phyloP scores from a whole-genome alignment of 2,797 vertebrate genomes.

The Etheostoma perlongum region DNA sequence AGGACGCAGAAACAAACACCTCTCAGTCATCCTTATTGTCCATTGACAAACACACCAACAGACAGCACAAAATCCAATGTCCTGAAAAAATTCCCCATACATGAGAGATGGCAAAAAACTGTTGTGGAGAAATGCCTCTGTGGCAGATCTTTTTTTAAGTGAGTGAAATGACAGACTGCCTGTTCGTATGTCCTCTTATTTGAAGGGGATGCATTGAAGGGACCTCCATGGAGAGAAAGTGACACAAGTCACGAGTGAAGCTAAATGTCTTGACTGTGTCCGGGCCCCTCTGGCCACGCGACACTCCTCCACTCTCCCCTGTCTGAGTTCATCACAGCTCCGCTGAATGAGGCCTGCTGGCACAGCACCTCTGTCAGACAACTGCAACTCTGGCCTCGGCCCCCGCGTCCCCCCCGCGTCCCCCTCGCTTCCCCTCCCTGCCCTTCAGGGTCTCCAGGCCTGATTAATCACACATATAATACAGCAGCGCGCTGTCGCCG shows the following conservation, averaged over 20 bases:
- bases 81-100: slow-evolving; percentile 64
- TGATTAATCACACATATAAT: slow-evolving; percentile 85
- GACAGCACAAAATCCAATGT: slow-evolving; percentile 47
- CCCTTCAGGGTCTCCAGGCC: slow-evolving; percentile 61
- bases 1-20: slow-evolving; percentile 69
- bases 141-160: slow-evolving; percentile 80
- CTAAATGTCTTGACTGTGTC: slow-evolving; percentile 88
- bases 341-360: slow-evolving; percentile 85
- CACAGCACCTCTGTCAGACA: slow-evolving; percentile 86
- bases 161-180: slow-evolving; percentile 78
- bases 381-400: slow-evolving; percentile 76
- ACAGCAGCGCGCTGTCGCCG: slow-evolving; percentile 61
- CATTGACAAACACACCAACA: slow-evolving; percentile 61
- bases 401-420: slow-evolving; percentile 53
- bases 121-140: slow-evolving; percentile 75
- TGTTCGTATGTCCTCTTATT: slow-evolving; percentile 78
- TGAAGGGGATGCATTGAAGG: slow-evolving; percentile 81
- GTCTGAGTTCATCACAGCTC: slow-evolving; percentile 81
- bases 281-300: slow-evolving; percentile 77
- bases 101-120: slow-evolving; percentile 50
- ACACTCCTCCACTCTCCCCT: slow-evolving; percentile 79
- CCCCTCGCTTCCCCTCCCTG: slow-evolving; percentile 28
- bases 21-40: slow-evolving; percentile 69
- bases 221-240: slow-evolving; percentile 82
- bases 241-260: slow-evolving; percentile 86